These are phyloP conservation scores for Cephalopholis sonnerati DNA, from an alignment of 2,113 vertebrate genomes.

Conservation along the genomic window DNA sequence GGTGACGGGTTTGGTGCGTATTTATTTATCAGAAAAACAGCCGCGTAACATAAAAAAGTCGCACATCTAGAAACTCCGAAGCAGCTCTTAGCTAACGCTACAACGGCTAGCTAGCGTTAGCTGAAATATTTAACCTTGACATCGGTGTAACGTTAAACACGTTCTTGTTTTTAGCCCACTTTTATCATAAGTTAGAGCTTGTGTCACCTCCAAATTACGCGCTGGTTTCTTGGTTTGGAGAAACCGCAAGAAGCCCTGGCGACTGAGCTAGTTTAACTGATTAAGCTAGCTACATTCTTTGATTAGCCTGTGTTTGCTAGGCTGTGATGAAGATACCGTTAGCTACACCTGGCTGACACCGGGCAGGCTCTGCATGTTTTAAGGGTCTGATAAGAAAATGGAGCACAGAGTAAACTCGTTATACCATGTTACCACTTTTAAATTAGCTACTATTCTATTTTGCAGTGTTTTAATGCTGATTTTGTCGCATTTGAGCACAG, in stretches of 20 bases:
- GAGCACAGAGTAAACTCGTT: too few relatives aligned
- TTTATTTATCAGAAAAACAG: neutral
- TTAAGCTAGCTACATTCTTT: neutral
- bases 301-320: too few relatives aligned
- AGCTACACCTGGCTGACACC: too few relatives aligned
- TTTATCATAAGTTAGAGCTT: too few relatives aligned
- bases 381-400: too few relatives aligned
- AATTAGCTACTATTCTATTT: too few relatives aligned
- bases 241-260: too few relatives aligned
- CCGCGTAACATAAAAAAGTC: neutral
- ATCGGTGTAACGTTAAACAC: too few relatives aligned
- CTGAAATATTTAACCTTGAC: neutral
- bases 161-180: neutral
- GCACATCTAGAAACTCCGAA: neutral
- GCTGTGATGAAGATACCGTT: neutral
- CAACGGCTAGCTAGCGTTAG: neutral
- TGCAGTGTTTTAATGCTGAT: too few relatives aligned
- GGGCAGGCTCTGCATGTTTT: too few relatives aligned
- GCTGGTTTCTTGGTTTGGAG: neutral
- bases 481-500: neutral
- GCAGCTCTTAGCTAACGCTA: too few relatives aligned
- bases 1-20: neutral
- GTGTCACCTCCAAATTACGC: neutral
- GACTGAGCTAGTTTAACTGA: neutral
- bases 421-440: too few relatives aligned